These are phyloP conservation scores for Calcarius ornatus DNA, from an alignment of 2,113 vertebrate species.

Conservation along the genomic window DNA sequence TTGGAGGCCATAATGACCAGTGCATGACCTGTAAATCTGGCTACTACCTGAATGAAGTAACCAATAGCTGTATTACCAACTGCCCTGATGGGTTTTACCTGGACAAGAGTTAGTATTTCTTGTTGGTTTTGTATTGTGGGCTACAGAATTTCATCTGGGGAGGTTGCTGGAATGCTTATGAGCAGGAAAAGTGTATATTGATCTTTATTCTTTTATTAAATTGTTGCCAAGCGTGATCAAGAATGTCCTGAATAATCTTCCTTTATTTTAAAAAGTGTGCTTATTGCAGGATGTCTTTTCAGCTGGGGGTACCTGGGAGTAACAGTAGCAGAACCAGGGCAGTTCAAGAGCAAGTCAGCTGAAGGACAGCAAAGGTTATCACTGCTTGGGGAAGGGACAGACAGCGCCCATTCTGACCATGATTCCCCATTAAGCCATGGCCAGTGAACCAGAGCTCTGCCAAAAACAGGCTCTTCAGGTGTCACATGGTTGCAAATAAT, in stretches of 20 bases:
- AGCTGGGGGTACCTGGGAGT: background rate
- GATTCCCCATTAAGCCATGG: background rate
- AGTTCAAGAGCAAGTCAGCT: background rate
- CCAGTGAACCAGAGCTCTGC: background rate
- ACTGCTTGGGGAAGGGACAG: background rate
- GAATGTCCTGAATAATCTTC: background rate
- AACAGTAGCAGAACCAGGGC: background rate
- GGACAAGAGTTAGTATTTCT: constrained; percentile 80
- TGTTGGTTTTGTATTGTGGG: background rate
- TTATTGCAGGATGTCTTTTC: background rate
- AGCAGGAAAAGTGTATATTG: background rate
- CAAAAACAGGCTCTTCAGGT: background rate
- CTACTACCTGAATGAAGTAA: constrained; percentile 88
- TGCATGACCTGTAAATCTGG: constrained; percentile 90
- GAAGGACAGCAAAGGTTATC: background rate
- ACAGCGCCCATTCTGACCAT: background rate
- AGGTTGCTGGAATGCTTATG: background rate
- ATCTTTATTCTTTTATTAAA: background rate
- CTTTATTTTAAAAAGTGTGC: background rate
- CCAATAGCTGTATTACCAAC: constrained; percentile 82
- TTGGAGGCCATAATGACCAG: constrained; percentile 90
- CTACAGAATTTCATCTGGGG: background rate
- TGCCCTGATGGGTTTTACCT: constrained; percentile 89
- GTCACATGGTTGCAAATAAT: background rate
- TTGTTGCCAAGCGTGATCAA: background rate